Evolutionary conservation across 1,140 invertebrate species (phyloP).

Genomic region (Harlomillsia oculata): DNA sequence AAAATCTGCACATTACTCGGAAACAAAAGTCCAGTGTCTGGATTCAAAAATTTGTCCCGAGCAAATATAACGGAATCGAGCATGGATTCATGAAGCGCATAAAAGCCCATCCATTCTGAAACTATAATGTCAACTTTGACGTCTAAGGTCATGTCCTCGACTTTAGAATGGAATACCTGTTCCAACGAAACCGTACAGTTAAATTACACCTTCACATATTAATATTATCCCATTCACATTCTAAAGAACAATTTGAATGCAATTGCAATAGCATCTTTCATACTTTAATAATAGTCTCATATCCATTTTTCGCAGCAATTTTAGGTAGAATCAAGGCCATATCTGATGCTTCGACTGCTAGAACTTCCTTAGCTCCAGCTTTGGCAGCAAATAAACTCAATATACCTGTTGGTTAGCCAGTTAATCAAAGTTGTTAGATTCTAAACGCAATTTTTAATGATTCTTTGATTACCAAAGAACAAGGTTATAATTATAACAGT

Average conservation of each 20-base stretch:
- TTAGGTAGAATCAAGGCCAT: constrained; percentile 71
- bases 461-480: not conserved
- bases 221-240: not conserved
- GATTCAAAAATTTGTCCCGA: constrained; percentile 73
- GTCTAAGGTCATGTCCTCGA: constrained; percentile 55
- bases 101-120: constrained; percentile 99
- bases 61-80: constrained; percentile 84
- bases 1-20: constrained; percentile 42
- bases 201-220: no score
- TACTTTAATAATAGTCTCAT: constrained; percentile 37
- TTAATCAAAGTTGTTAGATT: no score
- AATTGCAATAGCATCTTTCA: not conserved
- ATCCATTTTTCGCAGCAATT: constrained; percentile 52
- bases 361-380: constrained; percentile 80
- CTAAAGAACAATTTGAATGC: not conserved
- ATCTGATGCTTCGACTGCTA: constrained; percentile 84
- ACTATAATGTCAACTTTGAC: constrained; percentile 91
- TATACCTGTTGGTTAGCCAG: constrained; percentile 74
- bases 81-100: constrained; percentile 96
- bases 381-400: constrained; percentile 91
- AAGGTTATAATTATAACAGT: not conserved
- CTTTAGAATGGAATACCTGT: constrained; percentile 51
- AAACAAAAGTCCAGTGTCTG: constrained; percentile 45
- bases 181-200: not conserved
- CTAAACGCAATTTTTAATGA: not conserved